Percentiles rank a stretch among this genome's conserved stretches.
These are phyloP conservation scores for Toxotes jaculatrix DNA, from an alignment of 2,113 vertebrate species.

Conservation along the genomic window DNA sequence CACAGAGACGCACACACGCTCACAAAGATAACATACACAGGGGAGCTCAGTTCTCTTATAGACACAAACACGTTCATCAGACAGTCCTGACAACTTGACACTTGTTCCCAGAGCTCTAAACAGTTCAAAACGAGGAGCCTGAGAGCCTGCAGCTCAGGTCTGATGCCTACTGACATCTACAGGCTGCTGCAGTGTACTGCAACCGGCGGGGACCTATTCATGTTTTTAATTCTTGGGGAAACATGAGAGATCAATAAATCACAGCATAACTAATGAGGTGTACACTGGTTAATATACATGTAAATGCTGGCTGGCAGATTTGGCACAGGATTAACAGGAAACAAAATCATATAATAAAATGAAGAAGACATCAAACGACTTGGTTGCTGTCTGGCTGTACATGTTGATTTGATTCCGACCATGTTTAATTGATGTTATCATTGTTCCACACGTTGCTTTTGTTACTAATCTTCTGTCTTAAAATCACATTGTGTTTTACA, in stretches of 20 bases:
- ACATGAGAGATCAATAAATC: not conserved
- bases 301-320: too few species aligned
- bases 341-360: too few species aligned
- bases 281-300: too few species aligned
- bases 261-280: not conserved
- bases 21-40: not conserved
- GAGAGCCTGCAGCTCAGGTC: slow-evolving; percentile 7
- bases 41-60: not conserved
- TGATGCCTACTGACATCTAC: slow-evolving; percentile 29
- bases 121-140: not conserved
- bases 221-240: not conserved
- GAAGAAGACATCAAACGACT: too few species aligned
- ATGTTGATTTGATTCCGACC: too few species aligned
- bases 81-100: slow-evolving; percentile 15
- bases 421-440: too few species aligned
- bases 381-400: too few species aligned
- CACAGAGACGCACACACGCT: not conserved
- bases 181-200: not conserved
- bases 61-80: slow-evolving; percentile 22
- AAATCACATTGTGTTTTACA: not conserved
- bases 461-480: not conserved
- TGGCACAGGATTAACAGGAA: too few species aligned
- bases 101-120: not conserved
- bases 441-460: too few species aligned
- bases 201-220: rapidly evolving